Conservation (phyloP, 2,113 vertebrate genomes). For the Eubucco bourcierii region DNA sequence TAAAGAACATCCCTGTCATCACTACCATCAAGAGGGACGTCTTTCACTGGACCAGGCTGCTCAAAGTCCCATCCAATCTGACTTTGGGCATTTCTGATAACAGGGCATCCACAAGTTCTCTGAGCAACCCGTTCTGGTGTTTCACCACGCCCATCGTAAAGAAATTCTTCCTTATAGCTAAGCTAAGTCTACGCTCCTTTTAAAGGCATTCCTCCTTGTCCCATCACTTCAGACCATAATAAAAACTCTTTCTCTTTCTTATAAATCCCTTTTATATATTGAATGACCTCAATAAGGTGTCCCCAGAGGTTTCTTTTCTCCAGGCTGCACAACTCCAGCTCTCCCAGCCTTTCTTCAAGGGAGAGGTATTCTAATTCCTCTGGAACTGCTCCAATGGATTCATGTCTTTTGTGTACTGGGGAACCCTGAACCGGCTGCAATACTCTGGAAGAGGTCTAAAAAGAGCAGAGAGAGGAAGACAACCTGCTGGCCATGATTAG, state of each 20-base stretch:
- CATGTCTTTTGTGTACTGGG: background rate
- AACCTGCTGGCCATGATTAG: background rate
- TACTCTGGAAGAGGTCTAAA: background rate
- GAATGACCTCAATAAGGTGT: fast-evolving
- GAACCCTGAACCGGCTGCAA: background rate
- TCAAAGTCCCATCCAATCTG: background rate
- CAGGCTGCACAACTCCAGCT: background rate
- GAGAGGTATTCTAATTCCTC: background rate
- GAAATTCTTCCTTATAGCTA: background rate
- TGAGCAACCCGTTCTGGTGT: background rate
- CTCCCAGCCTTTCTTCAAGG: background rate
- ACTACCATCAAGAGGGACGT: background rate
- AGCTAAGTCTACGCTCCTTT: background rate
- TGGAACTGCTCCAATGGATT: background rate
- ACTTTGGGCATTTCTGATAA: background rate
- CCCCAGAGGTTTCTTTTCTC: background rate
- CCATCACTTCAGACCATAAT: background rate
- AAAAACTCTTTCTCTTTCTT: background rate
- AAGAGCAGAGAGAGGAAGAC: background rate
- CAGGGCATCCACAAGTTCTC: background rate
- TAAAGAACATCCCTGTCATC: background rate
- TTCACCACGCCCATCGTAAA: background rate
- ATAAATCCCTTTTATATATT: background rate
- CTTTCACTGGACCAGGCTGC: background rate
- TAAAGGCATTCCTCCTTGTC: fast-evolving